A percentile compares a stretch with the other conserved stretches of the same genome.
These are phyloP conservation scores for Anneissia japonica DNA, from an alignment of 35 echinoderm and acorn worm genomes.

Conservation along the genomic window DNA sequence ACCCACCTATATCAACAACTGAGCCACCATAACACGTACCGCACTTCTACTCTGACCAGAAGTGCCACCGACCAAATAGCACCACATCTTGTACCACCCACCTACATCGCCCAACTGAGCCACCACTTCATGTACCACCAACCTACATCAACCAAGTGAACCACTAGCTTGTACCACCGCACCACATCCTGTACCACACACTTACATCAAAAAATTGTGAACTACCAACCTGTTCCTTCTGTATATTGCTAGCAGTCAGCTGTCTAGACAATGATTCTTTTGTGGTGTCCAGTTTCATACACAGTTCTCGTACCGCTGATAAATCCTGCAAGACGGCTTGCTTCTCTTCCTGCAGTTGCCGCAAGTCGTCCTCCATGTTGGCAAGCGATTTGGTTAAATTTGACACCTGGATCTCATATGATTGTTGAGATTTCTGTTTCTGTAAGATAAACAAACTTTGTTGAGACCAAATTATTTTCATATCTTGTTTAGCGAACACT, in stretches of 20 bases:
- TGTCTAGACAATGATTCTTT: constrained; percentile 87
- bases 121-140: no score
- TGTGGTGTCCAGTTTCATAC: constrained; percentile 76
- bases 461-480: no score
- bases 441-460: constrained; percentile 32
- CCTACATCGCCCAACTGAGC: no score
- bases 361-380: constrained; percentile 70
- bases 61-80: no score
- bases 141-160: no score
- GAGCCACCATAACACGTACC: no score
- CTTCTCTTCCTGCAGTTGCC: constrained; percentile 88
- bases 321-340: constrained; percentile 75
- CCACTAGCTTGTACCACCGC: no score
- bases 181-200: no score
- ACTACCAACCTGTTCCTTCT: constrained; percentile 69
- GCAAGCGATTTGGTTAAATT: constrained; percentile 75
- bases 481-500: no score
- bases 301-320: constrained; percentile 77
- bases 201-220: neutral
- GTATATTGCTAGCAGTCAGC: constrained; percentile 73
- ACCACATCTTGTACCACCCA: no score
- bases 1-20: no score
- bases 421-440: constrained; percentile 64
- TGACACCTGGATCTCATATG: constrained; percentile 88
- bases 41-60: no score